Percentiles rank a stretch among this genome's conserved stretches.
phyloP scores from a whole-genome alignment of 2,113 vertebrate species.

The Toxotes chatareus region DNA sequence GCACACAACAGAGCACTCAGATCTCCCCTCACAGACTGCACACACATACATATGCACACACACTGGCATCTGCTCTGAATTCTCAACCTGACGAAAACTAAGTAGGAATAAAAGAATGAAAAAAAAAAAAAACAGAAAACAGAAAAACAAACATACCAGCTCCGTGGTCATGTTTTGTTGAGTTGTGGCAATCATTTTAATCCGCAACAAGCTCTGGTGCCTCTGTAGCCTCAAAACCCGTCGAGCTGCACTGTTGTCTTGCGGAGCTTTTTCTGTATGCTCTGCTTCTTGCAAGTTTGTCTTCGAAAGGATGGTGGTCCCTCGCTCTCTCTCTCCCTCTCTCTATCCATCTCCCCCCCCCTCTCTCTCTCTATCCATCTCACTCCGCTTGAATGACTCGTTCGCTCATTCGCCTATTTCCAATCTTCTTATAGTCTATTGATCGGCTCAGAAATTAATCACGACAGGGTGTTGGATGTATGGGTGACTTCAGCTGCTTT shows the following conservation, averaged over 20 bases:
- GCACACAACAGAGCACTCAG: slow-evolving; percentile 27
- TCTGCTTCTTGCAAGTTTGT: slow-evolving; percentile 77
- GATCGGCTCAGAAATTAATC: slow-evolving; percentile 69
- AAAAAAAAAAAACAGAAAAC: not conserved
- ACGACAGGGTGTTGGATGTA: slow-evolving; percentile 36
- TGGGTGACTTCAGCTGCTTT: not conserved
- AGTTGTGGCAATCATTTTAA: slow-evolving; percentile 87
- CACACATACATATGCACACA: slow-evolving; percentile 12
- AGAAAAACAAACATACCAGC: slow-evolving; percentile 75
- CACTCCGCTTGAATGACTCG: slow-evolving; percentile 12
- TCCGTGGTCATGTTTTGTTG: slow-evolving; percentile 87
- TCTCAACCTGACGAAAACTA: slow-evolving; percentile 9
- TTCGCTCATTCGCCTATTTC: slow-evolving; percentile 26
- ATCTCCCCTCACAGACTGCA: not conserved
- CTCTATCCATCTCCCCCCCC: slow-evolving; percentile 54
- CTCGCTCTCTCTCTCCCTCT: slow-evolving; percentile 26
- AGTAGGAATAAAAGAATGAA: slow-evolving; percentile 15
- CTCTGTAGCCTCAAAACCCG: slow-evolving; percentile 43
- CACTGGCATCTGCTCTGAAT: slow-evolving; percentile 29
- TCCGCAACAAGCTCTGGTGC: slow-evolving; percentile 53
- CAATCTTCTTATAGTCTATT: slow-evolving; percentile 53
- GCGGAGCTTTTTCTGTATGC: slow-evolving; percentile 72
- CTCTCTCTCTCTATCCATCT: slow-evolving; percentile 22
- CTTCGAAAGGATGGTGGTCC: slow-evolving; percentile 38
- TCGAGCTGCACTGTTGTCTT: slow-evolving; percentile 57